Conservation (phyloP, 2,113 vertebrate genomes). For the Haemorhous mexicanus region DNA sequence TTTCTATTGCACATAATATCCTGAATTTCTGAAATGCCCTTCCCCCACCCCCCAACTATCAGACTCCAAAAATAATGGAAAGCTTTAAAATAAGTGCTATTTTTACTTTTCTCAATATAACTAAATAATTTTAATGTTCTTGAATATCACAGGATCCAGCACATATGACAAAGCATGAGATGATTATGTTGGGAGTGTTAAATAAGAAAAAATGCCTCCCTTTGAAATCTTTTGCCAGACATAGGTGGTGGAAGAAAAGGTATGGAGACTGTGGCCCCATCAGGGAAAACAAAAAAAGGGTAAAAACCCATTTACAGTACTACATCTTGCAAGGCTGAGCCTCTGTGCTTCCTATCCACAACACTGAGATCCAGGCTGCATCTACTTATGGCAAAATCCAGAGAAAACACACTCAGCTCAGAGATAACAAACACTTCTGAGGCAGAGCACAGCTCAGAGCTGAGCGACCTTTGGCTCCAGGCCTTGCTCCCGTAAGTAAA, state of each 20-base stretch:
- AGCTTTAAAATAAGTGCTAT: background rate
- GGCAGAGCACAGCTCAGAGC: background rate
- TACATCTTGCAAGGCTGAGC: background rate
- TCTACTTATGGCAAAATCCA: background rate
- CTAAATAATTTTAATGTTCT: background rate
- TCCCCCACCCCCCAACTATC: background rate
- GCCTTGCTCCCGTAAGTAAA: background rate
- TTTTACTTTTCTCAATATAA: background rate
- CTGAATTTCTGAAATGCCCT: background rate
- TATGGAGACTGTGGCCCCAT: background rate
- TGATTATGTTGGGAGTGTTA: background rate
- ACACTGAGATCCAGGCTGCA: background rate
- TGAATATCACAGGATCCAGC: background rate
- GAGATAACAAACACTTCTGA: background rate
- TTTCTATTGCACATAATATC: slow-evolving; percentile 19
- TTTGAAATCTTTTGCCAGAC: background rate
- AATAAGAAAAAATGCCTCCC: background rate
- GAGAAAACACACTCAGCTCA: background rate
- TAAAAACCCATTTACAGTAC: background rate
- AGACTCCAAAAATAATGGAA: background rate
- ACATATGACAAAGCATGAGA: background rate
- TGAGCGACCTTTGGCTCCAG: background rate
- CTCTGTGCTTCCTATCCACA: background rate
- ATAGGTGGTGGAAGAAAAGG: background rate
- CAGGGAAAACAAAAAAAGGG: rapidly evolving